Conservation (phyloP, 2,113 vertebrate species). For the Ciconia boyciana region DNA sequence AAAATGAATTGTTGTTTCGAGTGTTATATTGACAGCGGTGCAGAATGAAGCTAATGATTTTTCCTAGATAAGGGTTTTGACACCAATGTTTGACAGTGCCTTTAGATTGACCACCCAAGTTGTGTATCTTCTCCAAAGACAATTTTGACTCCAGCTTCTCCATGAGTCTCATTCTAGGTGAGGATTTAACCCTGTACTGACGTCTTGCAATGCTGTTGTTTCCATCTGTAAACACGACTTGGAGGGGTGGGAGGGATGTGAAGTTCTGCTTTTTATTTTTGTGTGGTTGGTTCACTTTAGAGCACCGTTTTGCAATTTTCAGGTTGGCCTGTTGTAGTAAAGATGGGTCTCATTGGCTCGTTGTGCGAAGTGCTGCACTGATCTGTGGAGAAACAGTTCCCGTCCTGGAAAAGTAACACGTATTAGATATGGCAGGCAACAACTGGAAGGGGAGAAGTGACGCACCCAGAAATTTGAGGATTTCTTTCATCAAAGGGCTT, state of each 20-base stretch:
- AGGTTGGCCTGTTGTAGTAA: not conserved
- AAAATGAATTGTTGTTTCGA: not conserved
- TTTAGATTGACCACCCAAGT: not conserved
- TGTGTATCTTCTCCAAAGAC: not conserved
- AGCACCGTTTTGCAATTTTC: not conserved
- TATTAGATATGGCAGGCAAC: not conserved
- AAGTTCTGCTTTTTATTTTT: not conserved
- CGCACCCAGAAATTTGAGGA: not conserved
- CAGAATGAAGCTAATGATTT: not conserved
- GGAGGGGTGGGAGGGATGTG: accelerated
- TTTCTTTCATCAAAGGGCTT: not conserved
- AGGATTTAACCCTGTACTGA: not conserved
- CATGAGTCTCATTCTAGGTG: not conserved
- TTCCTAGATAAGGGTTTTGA: not conserved
- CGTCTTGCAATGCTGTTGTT: not conserved
- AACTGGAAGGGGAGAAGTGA: not conserved
- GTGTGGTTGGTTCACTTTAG: not conserved
- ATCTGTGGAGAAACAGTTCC: not conserved
- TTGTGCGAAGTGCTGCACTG: not conserved
- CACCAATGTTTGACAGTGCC: not conserved
- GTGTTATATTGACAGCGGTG: not conserved
- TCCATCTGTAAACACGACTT: not conserved
- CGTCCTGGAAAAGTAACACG: accelerated
- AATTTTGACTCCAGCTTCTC: not conserved
- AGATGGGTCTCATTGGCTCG: not conserved